These are phyloP conservation scores for Chelon labrosus DNA, from an alignment of 2,797 vertebrate genomes.

Conservation along the genomic window DNA sequence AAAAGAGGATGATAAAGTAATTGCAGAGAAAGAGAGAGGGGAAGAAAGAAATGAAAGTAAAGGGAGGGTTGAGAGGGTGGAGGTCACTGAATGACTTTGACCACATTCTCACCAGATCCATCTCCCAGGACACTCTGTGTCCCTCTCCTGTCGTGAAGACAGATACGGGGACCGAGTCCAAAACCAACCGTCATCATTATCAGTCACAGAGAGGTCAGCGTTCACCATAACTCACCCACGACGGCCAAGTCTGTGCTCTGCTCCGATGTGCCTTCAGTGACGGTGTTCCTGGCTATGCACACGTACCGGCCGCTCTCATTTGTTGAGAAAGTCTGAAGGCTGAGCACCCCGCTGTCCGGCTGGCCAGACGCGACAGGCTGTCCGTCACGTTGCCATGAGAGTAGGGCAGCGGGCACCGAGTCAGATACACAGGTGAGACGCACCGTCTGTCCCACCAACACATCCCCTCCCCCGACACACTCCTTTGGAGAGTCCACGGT, in stretches of 20 bases:
- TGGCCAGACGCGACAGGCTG: constrained; percentile 66
- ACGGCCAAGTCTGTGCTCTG: constrained; percentile 73
- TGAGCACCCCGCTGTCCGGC: constrained; percentile 73
- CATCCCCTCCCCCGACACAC: constrained; percentile 80
- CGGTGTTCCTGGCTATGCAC: constrained; percentile 78
- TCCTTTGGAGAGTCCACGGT: constrained; percentile 65
- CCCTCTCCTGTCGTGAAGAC: constrained; percentile 73
- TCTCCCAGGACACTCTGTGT: constrained; percentile 64
- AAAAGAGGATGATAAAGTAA: constrained; percentile 57
- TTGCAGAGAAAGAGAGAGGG: constrained; percentile 18
- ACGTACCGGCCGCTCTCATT: constrained; percentile 76
- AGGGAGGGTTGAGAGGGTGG: background rate
- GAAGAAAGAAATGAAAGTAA: constrained; percentile 49
- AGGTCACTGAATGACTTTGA: constrained; percentile 75
- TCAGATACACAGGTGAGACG: constrained; percentile 78
- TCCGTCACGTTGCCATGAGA: constrained; percentile 79
- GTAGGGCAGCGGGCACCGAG: constrained; percentile 81
- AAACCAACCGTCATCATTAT: constrained; percentile 70
- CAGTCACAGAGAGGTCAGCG: constrained; percentile 57
- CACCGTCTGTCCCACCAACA: constrained; percentile 76
- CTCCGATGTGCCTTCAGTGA: constrained; percentile 68
- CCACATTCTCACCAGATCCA: constrained; percentile 72
- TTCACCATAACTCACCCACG: constrained; percentile 81
- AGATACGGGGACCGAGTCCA: constrained; percentile 56
- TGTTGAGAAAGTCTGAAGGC: constrained; percentile 78